These are phyloP conservation scores for Trissoscelio sp. DNA, from an alignment of 2,888 invertebrate genomes.

Conservation along the genomic window DNA sequence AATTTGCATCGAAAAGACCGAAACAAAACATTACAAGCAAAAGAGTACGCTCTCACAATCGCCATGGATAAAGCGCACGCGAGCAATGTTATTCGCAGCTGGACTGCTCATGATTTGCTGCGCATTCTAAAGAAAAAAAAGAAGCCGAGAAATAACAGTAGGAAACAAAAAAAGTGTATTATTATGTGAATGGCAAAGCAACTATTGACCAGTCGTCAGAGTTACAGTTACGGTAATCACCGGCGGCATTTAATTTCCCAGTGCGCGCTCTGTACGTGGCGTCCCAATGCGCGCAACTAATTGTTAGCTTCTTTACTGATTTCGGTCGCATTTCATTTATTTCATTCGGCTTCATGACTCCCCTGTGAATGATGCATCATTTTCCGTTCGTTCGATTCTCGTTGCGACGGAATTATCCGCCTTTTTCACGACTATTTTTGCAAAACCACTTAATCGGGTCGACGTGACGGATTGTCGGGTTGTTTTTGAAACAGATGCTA, in stretches of 20 bases:
- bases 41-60: neutral
- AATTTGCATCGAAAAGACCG: conserved; percentile 63
- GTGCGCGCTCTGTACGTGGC: conserved; percentile 40
- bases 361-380: conserved; percentile 50
- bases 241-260: conserved; percentile 63
- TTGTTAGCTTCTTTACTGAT: conserved; percentile 58
- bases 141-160: neutral
- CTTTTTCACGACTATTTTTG: conserved; percentile 10
- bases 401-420: conserved; percentile 20
- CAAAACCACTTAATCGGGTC: conserved; percentile 31
- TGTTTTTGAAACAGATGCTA: conserved; percentile 28
- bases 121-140: neutral
- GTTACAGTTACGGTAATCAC: conserved; percentile 56
- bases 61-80: conserved; percentile 9
- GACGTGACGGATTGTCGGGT: conserved; percentile 36
- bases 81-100: conserved; percentile 6
- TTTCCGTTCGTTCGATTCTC: conserved; percentile 21
- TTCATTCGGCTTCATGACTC: conserved; percentile 24
- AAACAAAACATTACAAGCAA: conserved; percentile 8
- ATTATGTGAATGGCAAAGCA: conserved; percentile 27
- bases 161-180: conserved; percentile 3
- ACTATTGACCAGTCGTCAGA: conserved; percentile 43
- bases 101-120: neutral
- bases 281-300: conserved; percentile 56
- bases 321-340: conserved; percentile 49